These are phyloP conservation scores for Leucoptera coffeella DNA, from an alignment of 2,888 invertebrate species.

Conservation along the genomic window DNA sequence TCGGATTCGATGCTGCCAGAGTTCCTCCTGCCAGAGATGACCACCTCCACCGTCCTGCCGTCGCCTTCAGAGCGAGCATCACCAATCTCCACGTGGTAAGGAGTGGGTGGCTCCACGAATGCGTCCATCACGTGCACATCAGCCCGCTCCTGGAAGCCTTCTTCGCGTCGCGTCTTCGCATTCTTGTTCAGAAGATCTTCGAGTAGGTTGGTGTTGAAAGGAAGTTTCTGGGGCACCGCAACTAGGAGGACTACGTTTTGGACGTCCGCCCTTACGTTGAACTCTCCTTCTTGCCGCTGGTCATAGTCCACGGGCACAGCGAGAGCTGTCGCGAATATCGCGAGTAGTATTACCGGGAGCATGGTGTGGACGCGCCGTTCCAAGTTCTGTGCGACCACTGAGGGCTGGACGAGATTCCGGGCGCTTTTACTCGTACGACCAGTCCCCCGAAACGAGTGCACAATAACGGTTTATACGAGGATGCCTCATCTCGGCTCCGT, in stretches of 20 bases:
- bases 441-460: constrained; percentile 42
- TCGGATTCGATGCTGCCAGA: constrained; percentile 15
- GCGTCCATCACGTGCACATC: constrained; percentile 37
- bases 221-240: constrained; percentile 41
- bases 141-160: constrained; percentile 25
- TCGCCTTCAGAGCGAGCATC: constrained; percentile 15
- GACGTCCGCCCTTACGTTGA: constrained; percentile 67
- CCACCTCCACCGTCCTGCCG: constrained; percentile 24
- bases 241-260: constrained; percentile 68
- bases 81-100: constrained; percentile 62
- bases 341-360: constrained; percentile 19
- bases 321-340: constrained; percentile 19
- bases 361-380: constrained; percentile 25
- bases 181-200: constrained; percentile 12
- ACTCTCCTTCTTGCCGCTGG: constrained; percentile 71
- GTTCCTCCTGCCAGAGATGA: constrained; percentile 25
- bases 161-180: constrained; percentile 8
- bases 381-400: constrained; percentile 25
- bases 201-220: constrained; percentile 12
- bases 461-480: constrained; percentile 40
- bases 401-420: constrained; percentile 13
- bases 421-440: constrained; percentile 43
- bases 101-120: constrained; percentile 63
- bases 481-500: neutral
- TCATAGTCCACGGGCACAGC: constrained; percentile 45